Conservation (phyloP, 2,797 vertebrate species). For the Enteromius afrohamiltoni region DNA sequence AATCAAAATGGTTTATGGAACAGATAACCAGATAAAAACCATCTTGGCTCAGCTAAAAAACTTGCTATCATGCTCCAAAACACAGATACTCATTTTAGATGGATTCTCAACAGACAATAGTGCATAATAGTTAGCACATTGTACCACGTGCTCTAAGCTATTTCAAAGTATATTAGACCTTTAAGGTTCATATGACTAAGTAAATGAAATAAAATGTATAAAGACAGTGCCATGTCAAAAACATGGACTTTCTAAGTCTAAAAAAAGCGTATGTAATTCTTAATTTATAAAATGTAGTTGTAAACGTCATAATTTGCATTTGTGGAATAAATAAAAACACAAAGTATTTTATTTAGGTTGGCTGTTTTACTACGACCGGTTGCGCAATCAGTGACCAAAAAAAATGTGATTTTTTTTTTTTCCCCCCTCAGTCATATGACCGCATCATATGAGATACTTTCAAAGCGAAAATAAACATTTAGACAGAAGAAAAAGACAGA, state of each 20-base stretch:
- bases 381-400: neutral
- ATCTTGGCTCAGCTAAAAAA: neutral
- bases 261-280: neutral
- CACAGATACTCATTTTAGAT: neutral
- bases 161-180: neutral
- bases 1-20: neutral
- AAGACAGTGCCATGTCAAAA: neutral
- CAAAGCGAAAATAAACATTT: constrained; percentile 6
- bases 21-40: neutral
- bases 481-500: neutral
- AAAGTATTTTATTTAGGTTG: neutral
- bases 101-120: neutral
- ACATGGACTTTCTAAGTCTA: neutral
- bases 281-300: neutral
- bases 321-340: neutral
- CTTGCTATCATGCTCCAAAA: neutral
- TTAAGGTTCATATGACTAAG: neutral
- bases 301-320: neutral
- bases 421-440: constrained; percentile 25
- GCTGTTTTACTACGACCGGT: neutral
- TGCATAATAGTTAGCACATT: neutral
- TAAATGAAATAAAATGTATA: neutral
- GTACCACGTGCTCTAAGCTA: neutral
- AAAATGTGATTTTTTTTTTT: neutral
- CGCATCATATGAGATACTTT: constrained; percentile 26